Base-by-base conservation (phyloP, 2,888 invertebrate genomes). In the Lasioglossum zephyrum region DNA sequence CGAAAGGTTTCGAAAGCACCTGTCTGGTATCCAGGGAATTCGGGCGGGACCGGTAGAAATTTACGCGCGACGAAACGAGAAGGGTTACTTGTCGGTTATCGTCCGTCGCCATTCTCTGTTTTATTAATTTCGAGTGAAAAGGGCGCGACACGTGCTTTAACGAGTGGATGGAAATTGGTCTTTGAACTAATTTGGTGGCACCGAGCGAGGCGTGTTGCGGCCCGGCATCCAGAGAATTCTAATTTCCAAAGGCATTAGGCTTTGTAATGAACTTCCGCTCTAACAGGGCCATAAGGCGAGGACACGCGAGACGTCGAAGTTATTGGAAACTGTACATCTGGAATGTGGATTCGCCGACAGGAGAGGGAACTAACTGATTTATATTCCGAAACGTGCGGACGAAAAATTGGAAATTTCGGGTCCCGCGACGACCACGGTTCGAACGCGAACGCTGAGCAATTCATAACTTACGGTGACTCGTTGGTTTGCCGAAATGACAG, bases 301-400 rank as follows among this genome's bases (percentile, higher is more conserved):
- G 89, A 89, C 86, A 79, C 88, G 87, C 80, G 85, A 73, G 69
- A 81, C 84, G 84, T 82, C 81, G 49, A 73, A 76, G 87, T 86
- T 90, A 91, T 91, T 91, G 90, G 90, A 91, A 91, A 84, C 84
- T 86, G 75, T 88, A 86, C 90, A 86, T 86, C 85, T 89, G 89
- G 87, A 86, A 90, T 82, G 86, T 82, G 87, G 83, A 84, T 13
- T 85, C 85, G 83, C 80, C 80, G 74, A 70, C 57, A 60, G 22
- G 70, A 18, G 70, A 13, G 73, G 73, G 31, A 16, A 72, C 22
- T 18, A 78, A 26, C 76, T 80, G 79, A 84, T 89, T 88, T 81
- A 85, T 87, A 75, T 44, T 8, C 44, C 26, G 41, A 78, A 82
- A 74, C 79, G 26, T 47, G 72, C 6, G 31, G 11, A 31, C 2